Base-by-base conservation (phyloP, 53 echinoderm and acorn worm species). In the Temnopleurus reevesii region DNA sequence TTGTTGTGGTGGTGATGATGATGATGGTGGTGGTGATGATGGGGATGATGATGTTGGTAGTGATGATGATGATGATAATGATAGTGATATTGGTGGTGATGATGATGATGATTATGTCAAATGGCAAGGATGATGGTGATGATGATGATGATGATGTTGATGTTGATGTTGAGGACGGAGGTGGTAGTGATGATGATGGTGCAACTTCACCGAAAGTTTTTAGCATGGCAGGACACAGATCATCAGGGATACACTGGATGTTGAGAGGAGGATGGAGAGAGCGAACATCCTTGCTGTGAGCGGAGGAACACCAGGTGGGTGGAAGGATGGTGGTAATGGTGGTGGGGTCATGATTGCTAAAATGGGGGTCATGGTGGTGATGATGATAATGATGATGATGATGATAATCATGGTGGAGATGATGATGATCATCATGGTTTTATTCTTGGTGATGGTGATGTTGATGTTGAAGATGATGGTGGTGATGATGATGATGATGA, bases 241-340 rank as follows among this genome's bases (percentile, higher is more conserved):
- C 57, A 94, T 98, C 65, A 90, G 91, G 6, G 89, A 84, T 13
- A 71, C 86, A 0, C 92, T 93, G 64, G 92, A 98, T 77, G 77
- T 94, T 10, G 89, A 94, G 41, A 81, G 99, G 12, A 86, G 99
- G 2, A 58, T 93, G 36, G 94, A 98, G 81, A 94, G 99, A 15
- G 95, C 99, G 19, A 76, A 96, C 79, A 94, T 98, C 44, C 83
- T 98, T 24, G 92, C 99, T 30, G 90, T 90, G 24, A 93, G 92
- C 38, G 99, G 99, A 55, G 99, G 99, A 26, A 92, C 94, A 7
- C 95, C 99, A 86, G 99, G 99, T 94, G 76, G 19, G 88, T 59
- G 59, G 59, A n/a, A 53, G 10, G 81, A 53, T 47, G 53, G 28
- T 81, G 81, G 0, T 53, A 53, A 81, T 46, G 81, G 12, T 24